Evolutionary conservation across 2,888 invertebrate species (phyloP), one percentile per base, ranked within the genome.

Genomic region (Drosophila picticornis): DNA sequence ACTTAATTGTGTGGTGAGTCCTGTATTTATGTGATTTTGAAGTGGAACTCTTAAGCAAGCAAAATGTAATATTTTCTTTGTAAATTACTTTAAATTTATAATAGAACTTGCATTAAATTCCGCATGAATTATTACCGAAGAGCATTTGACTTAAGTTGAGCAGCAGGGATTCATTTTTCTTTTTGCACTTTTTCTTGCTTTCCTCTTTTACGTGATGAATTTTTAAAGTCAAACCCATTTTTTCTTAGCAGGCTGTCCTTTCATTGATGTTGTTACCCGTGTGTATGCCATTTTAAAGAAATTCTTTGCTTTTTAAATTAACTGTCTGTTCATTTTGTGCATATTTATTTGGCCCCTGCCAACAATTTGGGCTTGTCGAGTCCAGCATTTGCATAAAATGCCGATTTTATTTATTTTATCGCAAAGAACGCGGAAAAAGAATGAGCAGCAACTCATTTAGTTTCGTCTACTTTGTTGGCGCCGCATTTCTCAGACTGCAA

Each of bases 361-460:
- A 61, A 57, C 71, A 66, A 62, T 78, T 68, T 68, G 53, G 36
- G 48, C 34, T 36, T 27, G 51, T 25, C 55, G 19, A 48, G 46
- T 56, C 34, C 19, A 22, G 10, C 65, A 87, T 87, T 88, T 88
- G 90, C 87, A 87, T 87, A 87, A 88, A 90, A 82, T 85, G 80
- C 64, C 90, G 77, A 88, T 90, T 90, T 88, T 80, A 88, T 90
- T 85, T 85, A 85, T 90, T 87, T 88, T 90, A 90, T 85, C 83
- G 81, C 77, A 57, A 38, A 51, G 61, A 62, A 58, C 52, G 59
- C 34, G 75, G 25, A 27, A 51, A 36, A 57, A 61, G 43, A 52
- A 66, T 51, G 56, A 68, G 38, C 36, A 69, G 61, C 60, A 58
- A 63, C 64, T 72, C 75, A 79, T 80, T 88, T 79, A 77, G 62